phyloP scores from a whole-genome alignment of 2,888 invertebrate genomes.

The Aphodius sticticus region DNA sequence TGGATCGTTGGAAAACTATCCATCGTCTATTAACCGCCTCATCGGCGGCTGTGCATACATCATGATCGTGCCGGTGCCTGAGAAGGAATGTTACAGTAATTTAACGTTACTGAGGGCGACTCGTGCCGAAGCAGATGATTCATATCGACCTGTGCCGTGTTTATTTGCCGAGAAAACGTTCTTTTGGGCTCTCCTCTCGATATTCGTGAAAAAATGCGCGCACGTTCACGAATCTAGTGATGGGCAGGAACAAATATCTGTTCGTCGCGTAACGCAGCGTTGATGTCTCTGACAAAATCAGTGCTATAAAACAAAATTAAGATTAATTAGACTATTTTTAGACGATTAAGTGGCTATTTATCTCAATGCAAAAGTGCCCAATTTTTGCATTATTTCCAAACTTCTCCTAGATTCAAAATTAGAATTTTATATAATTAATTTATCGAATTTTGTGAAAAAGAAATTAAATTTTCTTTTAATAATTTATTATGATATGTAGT shows the following conservation, averaged over 20 bases:
- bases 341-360: too few relatives aligned
- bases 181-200: constrained; percentile 14
- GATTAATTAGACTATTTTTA: too few relatives aligned
- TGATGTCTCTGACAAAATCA: too few relatives aligned
- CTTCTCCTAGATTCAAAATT: too few relatives aligned
- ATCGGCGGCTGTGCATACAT: constrained; percentile 42
- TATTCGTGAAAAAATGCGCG: not conserved
- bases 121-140: constrained; percentile 47
- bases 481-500: too few relatives aligned
- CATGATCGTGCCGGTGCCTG: constrained; percentile 44
- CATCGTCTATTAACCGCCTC: constrained; percentile 10
- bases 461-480: too few relatives aligned
- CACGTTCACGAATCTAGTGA: constrained; percentile 18
- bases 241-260: not conserved
- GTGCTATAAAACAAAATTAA: too few relatives aligned
- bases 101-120: constrained; percentile 48
- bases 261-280: not conserved
- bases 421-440: too few relatives aligned
- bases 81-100: constrained; percentile 46
- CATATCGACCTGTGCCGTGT: constrained; percentile 42
- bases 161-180: constrained; percentile 33
- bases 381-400: too few relatives aligned
- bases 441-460: too few relatives aligned
- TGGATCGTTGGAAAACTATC: not conserved
- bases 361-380: too few relatives aligned